Evolutionary conservation across 2,797 vertebrate species (phyloP).

Genomic region (Lagorchestes hirsutus): DNA sequence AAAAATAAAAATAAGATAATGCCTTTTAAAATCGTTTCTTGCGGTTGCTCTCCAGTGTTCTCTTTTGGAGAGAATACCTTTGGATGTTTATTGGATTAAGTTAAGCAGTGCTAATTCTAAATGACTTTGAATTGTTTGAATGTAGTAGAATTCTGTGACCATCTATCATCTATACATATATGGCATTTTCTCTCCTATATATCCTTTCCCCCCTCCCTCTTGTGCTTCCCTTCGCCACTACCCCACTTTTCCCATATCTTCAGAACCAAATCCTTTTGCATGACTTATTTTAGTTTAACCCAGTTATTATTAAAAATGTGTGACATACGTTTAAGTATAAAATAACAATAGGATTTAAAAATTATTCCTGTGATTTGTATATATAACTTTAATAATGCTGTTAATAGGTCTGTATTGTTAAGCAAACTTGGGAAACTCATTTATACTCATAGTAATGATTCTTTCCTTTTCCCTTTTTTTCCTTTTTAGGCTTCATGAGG

Average conservation of each 20-base stretch:
- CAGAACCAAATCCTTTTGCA: neutral
- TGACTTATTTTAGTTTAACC: neutral
- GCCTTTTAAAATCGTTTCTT: neutral
- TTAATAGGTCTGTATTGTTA: neutral
- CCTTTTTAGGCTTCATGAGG: constrained; percentile 93
- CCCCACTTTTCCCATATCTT: neutral
- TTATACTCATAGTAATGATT: neutral
- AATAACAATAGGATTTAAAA: neutral
- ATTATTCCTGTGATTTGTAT: neutral
- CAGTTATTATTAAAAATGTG: neutral
- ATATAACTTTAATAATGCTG: neutral
- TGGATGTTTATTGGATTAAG: neutral
- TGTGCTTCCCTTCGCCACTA: neutral
- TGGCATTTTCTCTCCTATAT: neutral
- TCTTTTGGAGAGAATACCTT: neutral
- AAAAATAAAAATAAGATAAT: neutral
- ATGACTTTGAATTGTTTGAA: neutral
- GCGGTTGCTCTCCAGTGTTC: neutral
- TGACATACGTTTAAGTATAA: neutral
- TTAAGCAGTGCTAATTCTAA: neutral
- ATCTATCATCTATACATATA: neutral
- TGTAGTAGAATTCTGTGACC: neutral
- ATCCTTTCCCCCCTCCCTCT: neutral
- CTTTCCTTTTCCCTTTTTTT: constrained; percentile 9
- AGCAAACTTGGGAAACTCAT: neutral